Evolutionary conservation across 2,888 invertebrate species (phyloP).

Genomic region (Zonitis immaculata): DNA sequence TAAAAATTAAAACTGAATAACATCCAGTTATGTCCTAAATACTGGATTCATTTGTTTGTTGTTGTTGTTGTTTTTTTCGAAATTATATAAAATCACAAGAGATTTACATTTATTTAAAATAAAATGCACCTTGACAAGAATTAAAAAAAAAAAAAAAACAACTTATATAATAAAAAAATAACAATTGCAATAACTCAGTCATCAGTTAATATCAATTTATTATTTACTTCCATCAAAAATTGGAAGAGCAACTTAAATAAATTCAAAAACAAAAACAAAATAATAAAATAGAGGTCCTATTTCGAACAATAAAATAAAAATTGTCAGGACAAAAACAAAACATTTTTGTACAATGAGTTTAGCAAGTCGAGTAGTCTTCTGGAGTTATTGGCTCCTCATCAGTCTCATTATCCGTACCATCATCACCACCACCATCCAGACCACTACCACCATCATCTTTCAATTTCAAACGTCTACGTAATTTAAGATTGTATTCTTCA

Average conservation of each 20-base stretch:
- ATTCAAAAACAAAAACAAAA: background rate
- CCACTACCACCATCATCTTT: slow-evolving; percentile 54
- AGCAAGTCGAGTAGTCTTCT: slow-evolving; percentile 34
- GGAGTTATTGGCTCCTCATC: slow-evolving; percentile 64
- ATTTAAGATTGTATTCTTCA: slow-evolving; percentile 54
- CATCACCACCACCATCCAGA: slow-evolving; percentile 52
- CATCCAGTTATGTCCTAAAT: too few relatives aligned
- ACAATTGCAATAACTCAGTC: slow-evolving; percentile 26
- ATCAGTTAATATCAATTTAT: slow-evolving; percentile 20
- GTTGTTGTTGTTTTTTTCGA: too few relatives aligned
- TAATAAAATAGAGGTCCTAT: background rate
- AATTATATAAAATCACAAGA: slow-evolving; percentile 9
- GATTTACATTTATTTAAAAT: too few relatives aligned
- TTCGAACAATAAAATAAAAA: slow-evolving; percentile 7
- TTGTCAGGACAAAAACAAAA: background rate
- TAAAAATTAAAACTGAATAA: too few relatives aligned
- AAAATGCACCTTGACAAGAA: too few relatives aligned
- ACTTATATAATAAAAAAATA: slow-evolving; percentile 21
- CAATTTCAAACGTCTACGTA: slow-evolving; percentile 57
- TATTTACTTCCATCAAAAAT: slow-evolving; percentile 20
- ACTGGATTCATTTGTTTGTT: too few relatives aligned
- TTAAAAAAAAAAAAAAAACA: slow-evolving; percentile 18
- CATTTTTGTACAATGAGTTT: slow-evolving; percentile 3
- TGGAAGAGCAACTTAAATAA: slow-evolving; percentile 24
- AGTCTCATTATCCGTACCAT: slow-evolving; percentile 58